phyloP scores from a whole-genome alignment of 2,113 vertebrate genomes.

The Nyctereutes procyonoides region DNA sequence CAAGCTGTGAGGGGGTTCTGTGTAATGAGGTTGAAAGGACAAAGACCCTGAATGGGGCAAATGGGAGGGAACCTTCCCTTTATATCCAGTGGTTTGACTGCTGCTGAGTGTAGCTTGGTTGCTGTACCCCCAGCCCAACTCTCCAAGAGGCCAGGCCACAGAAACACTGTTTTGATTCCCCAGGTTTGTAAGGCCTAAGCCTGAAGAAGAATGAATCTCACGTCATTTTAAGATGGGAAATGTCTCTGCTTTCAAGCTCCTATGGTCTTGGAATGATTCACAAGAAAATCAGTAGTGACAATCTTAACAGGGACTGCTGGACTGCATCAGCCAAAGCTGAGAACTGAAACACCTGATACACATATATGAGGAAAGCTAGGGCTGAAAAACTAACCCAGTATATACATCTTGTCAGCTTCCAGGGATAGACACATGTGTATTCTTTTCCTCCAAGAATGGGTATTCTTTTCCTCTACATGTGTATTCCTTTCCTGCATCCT shows the following conservation, averaged over 20 bases:
- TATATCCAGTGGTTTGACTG: background rate
- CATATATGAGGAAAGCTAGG: background rate
- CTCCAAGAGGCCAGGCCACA: background rate
- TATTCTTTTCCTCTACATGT: background rate
- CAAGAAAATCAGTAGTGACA: background rate
- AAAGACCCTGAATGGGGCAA: background rate
- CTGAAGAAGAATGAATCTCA: background rate
- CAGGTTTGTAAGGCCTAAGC: background rate
- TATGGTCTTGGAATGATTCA: background rate
- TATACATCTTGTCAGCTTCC: background rate
- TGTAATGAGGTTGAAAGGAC: background rate
- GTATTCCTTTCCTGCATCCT: background rate
- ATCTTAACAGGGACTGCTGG: background rate
- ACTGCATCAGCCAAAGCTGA: background rate
- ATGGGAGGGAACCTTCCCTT: background rate
- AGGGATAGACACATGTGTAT: background rate
- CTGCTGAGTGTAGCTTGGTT: background rate
- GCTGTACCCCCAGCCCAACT: background rate
- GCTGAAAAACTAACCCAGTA: background rate
- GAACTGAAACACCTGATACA: background rate
- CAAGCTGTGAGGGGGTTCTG: no score
- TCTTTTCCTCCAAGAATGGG: background rate
- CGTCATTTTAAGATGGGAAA: background rate
- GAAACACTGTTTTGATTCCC: background rate
- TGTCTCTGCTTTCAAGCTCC: background rate